Evolutionary conservation across 2,797 vertebrate species (phyloP), one percentile per base, ranked within the genome.

Genomic region (Gambusia yucatana): DNA sequence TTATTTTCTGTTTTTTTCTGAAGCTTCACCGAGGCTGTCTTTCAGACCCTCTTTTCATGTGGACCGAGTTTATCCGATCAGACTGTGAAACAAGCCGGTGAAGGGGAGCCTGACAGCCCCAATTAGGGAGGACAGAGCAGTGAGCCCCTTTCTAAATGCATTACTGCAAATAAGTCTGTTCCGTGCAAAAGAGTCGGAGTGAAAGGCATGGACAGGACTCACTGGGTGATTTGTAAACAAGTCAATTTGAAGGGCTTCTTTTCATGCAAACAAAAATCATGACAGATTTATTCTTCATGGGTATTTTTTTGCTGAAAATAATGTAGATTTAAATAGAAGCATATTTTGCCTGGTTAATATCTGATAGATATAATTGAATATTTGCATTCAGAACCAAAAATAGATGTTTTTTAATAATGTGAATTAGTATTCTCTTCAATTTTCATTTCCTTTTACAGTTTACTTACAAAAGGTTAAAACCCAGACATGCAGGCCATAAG

Each of bases 71-170:
- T 88, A 91, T 92, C 88, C 46, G 88, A 87, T 91, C 85, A 91
- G 92, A 94, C 90, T 84, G 88, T 78, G 85, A 88, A 90, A 90
- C 82, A 88, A 85, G 86, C 76, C 83, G 25, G 79, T 43, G 48
- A 90, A 86, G 85, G 84, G 83, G 89, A 72, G 84, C 82, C 91
- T 94, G 94, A 94, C 92, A 91, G 84, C 10, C 59, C 75, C 92
- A 91, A 91, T 94, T 94, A 93, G 84, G 81, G 77, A 77, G 89
- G 88, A 93, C 88, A 93, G 87, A 80, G 33, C 85, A 71, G 72
- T 47, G 59, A 83, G 79, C 61, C 84, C 43, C 88, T 86, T 86
- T 90, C 84, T 84, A 82, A 85, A 79, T 75, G 84, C 87, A 82
- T 88, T 79, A 85, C 77, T 69, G 80, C 83, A 89, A 89, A 91